phyloP scores from a whole-genome alignment of 53 echinoderm and acorn worm species.

The Paelopatides confundens region DNA sequence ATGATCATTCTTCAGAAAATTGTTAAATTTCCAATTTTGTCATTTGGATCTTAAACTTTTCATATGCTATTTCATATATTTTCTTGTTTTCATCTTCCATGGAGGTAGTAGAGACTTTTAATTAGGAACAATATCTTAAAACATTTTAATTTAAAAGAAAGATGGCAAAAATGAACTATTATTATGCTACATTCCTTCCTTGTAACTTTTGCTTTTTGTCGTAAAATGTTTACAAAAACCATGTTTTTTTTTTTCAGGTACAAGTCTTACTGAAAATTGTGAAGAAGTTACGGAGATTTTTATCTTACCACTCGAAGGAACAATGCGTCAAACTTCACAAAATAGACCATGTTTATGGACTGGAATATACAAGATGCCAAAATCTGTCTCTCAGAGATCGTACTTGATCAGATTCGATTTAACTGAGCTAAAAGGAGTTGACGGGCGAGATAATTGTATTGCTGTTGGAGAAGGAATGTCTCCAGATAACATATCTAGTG shows the following conservation, averaged over 20 bases:
- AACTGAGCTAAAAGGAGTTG: neutral
- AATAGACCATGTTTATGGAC: neutral
- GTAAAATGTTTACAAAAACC: no score
- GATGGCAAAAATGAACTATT: no score
- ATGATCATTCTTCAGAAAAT: no score
- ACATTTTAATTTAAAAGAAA: no score
- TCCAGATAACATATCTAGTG: neutral
- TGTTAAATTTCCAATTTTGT: no score
- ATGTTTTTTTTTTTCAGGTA: neutral
- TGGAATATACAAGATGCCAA: neutral
- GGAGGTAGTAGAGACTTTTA: no score
- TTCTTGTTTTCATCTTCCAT: no score
- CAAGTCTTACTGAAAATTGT: neutral
- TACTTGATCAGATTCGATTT: neutral
- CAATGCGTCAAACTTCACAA: neutral
- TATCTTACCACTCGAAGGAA: neutral
- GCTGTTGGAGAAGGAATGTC: constrained; percentile 9
- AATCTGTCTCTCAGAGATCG: neutral
- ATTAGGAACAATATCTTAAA: no score
- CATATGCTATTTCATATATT: no score
- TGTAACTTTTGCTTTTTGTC: no score
- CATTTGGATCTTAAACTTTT: no score
- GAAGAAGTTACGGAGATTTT: neutral
- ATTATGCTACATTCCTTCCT: no score
- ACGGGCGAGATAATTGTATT: neutral